Evolutionary conservation across 2,113 vertebrate genomes (phyloP).

Genomic region (Barnardius zonarius): DNA sequence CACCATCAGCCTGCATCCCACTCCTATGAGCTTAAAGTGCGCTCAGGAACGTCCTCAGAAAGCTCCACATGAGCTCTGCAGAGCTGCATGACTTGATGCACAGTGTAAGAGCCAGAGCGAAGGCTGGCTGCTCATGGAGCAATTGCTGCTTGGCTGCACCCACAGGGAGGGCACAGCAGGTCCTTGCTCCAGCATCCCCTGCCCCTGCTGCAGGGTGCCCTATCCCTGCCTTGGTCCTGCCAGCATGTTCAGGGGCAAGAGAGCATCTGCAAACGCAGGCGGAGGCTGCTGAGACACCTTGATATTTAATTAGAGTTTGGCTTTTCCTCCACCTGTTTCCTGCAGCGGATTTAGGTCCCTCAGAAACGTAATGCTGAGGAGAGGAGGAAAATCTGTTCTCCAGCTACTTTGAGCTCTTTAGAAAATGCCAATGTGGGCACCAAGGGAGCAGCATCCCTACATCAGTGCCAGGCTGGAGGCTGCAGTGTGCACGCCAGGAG

Average conservation of each 20-base stretch:
- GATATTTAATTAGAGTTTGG: neutral
- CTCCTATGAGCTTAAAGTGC: accelerated
- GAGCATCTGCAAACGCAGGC: neutral
- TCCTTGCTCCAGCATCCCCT: neutral
- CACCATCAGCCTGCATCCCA: neutral
- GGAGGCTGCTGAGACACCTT: neutral
- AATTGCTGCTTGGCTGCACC: neutral
- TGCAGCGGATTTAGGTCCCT: neutral
- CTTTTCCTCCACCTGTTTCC: conserved; percentile 53
- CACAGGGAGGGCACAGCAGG: neutral
- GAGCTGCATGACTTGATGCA: neutral
- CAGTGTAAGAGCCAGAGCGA: accelerated
- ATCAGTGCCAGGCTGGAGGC: neutral
- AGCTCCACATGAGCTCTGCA: neutral
- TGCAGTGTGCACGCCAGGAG: neutral
- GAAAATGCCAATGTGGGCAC: neutral
- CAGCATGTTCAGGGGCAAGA: accelerated
- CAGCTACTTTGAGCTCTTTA: neutral
- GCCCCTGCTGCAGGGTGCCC: neutral
- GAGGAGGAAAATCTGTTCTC: neutral
- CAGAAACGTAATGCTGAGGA: neutral
- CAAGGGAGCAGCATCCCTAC: neutral
- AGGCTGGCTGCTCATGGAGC: neutral
- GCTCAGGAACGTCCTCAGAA: accelerated
- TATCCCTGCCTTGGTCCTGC: neutral